Conservation (phyloP, 2,888 invertebrate species). For the Arrhopalites spinosus region DNA sequence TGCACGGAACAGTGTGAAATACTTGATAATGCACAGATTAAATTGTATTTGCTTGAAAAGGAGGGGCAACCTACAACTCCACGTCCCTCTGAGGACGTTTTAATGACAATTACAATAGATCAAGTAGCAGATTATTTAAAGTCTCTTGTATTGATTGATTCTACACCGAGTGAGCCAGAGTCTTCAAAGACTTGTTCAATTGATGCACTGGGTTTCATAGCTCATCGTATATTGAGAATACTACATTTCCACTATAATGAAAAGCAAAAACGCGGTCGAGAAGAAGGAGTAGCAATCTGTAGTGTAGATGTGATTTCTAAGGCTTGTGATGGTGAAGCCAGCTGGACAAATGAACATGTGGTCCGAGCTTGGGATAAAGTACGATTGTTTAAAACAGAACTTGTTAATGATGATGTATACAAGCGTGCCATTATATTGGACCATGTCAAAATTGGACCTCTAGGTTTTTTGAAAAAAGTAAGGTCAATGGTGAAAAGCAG, state of each 20-base stretch:
- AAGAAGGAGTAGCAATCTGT: neutral
- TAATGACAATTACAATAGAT: slow-evolving; percentile 12
- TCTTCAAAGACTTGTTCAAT: neutral
- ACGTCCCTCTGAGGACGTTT: neutral
- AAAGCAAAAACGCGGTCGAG: neutral
- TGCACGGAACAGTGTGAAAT: neutral
- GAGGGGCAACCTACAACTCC: neutral
- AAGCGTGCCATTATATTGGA: slow-evolving; percentile 18
- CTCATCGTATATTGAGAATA: slow-evolving; percentile 10
- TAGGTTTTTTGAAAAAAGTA: slow-evolving; percentile 14
- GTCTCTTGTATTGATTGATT: slow-evolving; percentile 1
- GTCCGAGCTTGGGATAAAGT: slow-evolving; percentile 8
- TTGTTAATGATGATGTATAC: neutral
- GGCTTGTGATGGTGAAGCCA: neutral
- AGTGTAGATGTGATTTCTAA: slow-evolving; percentile 2
- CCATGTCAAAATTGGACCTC: slow-evolving; percentile 16
- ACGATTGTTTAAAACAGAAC: slow-evolving; percentile 5
- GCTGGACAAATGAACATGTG: neutral
- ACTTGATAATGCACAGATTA: neutral
- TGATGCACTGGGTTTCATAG: neutral
- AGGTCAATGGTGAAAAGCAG: slow-evolving; percentile 1
- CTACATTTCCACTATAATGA: slow-evolving; percentile 3
- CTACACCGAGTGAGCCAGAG: neutral
- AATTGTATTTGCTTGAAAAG: neutral
- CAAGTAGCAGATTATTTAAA: slow-evolving; percentile 11